Evolutionary conservation across 1,140 invertebrate species (phyloP).

Genomic region (Drosophila repleta): DNA sequence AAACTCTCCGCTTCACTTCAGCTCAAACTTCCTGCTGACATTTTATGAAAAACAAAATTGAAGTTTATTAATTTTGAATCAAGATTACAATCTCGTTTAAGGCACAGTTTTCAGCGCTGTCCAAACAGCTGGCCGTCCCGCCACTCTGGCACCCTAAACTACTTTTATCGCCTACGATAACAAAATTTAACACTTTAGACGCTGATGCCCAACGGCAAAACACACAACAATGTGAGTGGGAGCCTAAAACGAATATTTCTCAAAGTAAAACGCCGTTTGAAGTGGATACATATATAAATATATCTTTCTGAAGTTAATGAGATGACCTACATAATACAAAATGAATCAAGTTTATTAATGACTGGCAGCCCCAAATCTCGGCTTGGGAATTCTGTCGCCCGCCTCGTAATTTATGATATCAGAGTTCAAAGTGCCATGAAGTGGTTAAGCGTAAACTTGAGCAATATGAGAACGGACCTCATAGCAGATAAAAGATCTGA

Average conservation of each 20-base stretch:
- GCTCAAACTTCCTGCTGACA: conserved; percentile 6
- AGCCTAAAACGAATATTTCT: conserved; percentile 3
- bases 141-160: neutral
- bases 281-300: conserved; percentile 3
- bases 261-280: conserved; percentile 19
- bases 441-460: neutral
- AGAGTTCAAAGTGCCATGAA: conserved; percentile 7
- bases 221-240: conserved; percentile 12
- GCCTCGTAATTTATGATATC: conserved; percentile 6
- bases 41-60: conserved; percentile 28
- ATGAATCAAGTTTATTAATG: conserved; percentile 18
- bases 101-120: conserved; percentile 5
- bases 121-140: neutral
- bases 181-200: conserved; percentile 31
- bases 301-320: neutral
- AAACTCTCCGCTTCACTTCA: neutral
- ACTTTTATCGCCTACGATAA: conserved; percentile 27
- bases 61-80: conserved; percentile 6
- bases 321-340: conserved; percentile 22
- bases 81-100: conserved; percentile 15
- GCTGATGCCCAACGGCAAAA: conserved; percentile 13
- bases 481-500: neutral
- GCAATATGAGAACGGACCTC: neutral
- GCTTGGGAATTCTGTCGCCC: conserved; percentile 5
- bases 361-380: neutral